A percentile compares a stretch with the other conserved stretches of the same genome.
phyloP scores from a whole-genome alignment of 2,797 vertebrate species.

The Paratrypauchen microcephalus region DNA sequence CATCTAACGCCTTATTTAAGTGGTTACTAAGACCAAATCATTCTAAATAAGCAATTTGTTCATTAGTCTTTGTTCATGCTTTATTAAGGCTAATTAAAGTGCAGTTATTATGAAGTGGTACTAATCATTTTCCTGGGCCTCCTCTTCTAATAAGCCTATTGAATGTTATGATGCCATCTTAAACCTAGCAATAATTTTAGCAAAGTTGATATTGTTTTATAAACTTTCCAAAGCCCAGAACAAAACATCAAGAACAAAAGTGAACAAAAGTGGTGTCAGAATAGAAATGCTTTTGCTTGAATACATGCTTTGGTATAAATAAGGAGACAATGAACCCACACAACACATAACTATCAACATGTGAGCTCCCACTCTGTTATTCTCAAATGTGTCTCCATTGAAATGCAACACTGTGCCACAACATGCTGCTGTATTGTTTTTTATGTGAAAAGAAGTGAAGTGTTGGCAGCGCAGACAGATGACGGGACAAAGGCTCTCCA shows the following conservation, averaged over 20 bases:
- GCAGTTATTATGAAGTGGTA: too few species aligned
- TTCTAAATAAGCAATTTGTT: too few species aligned
- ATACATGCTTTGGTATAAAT: conserved; percentile 6
- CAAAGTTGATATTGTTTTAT: not conserved
- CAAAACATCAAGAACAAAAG: not conserved
- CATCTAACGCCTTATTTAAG: too few species aligned
- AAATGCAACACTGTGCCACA: conserved; percentile 4
- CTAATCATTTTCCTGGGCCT: too few species aligned
- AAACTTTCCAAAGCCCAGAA: conserved; percentile 2
- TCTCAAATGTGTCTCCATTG: conserved; percentile 1
- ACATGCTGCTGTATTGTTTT: conserved; percentile 14
- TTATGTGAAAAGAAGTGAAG: conserved; percentile 30
- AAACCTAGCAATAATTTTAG: not conserved
- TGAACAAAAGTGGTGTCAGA: conserved; percentile 4
- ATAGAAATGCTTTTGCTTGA: not conserved
- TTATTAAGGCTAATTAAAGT: too few species aligned
- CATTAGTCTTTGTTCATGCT: too few species aligned
- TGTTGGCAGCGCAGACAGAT: conserved; percentile 24
- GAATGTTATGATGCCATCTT: not conserved
- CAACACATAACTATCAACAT: conserved; percentile 3
- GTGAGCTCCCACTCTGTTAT: not conserved
- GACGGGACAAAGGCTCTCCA: conserved; percentile 9
- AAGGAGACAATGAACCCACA: conserved; percentile 5
- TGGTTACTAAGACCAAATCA: too few species aligned
- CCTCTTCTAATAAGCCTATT: too few species aligned